Percentiles rank a stretch among this genome's conserved stretches.
Conservation (phyloP, 2,113 vertebrate species). For the Macaca nemestrina region DNA sequence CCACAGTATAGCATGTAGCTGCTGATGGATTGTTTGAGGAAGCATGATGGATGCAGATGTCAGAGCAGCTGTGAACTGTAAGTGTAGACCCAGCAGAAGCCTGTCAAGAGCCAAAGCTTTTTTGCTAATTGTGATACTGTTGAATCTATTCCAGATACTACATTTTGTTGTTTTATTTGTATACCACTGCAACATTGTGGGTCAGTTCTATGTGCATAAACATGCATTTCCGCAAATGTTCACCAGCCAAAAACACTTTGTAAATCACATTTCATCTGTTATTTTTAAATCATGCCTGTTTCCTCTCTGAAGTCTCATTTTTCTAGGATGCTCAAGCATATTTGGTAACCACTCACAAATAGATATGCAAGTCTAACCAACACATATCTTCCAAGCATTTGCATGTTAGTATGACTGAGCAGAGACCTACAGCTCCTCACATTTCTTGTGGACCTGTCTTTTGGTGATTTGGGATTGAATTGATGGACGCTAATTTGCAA, state of each 20-base stretch:
- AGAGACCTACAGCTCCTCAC: neutral
- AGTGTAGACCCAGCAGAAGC: neutral
- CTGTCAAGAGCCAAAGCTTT: neutral
- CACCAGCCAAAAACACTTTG: neutral
- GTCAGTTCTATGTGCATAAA: too few species aligned
- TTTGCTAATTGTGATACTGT: neutral
- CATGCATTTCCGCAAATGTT: neutral
- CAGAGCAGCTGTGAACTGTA: neutral
- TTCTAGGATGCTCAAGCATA: neutral
- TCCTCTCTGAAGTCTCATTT: neutral
- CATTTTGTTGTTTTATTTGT: neutral
- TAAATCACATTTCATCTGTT: neutral
- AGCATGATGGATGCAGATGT: neutral
- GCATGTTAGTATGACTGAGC: neutral
- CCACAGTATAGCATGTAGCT: neutral
- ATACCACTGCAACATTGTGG: too few species aligned
- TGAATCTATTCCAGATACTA: neutral
- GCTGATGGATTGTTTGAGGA: neutral
- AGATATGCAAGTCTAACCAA: neutral
- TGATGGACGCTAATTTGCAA: neutral
- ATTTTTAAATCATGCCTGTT: neutral
- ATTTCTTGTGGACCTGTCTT: neutral
- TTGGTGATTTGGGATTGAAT: neutral
- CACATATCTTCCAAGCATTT: neutral
- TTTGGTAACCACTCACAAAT: neutral